Evolutionary conservation across 2,797 vertebrate genomes (phyloP).

Genomic region (Cygnus olor): DNA sequence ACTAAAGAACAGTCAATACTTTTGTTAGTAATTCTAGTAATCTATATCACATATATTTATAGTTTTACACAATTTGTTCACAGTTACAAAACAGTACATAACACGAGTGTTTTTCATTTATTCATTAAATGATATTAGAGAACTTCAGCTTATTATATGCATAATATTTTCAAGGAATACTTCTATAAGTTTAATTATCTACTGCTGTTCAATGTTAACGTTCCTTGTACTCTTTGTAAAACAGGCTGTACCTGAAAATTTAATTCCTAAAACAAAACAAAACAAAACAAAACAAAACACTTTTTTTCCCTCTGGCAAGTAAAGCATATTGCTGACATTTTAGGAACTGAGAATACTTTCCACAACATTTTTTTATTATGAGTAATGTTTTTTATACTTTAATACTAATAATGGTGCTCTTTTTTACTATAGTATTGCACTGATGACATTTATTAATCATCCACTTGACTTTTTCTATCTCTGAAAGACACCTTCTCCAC

Average conservation of each 20-base stretch:
- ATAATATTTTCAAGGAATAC: neutral
- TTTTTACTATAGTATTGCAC: neutral
- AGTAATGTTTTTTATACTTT: neutral
- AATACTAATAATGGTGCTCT: accelerated
- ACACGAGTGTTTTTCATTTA: neutral
- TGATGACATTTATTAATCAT: neutral
- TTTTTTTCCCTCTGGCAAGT: neutral
- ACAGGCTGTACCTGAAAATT: neutral
- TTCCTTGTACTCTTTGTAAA: neutral
- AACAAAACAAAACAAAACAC: neutral
- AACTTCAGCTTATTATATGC: neutral
- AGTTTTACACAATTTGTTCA: neutral
- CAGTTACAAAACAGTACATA: neutral
- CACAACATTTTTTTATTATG: accelerated
- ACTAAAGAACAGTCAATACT: neutral
- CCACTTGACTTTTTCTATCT: neutral
- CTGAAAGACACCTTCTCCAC: neutral
- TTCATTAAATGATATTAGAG: neutral
- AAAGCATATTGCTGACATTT: neutral
- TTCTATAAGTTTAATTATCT: neutral
- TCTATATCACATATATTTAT: neutral
- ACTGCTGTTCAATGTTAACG: neutral
- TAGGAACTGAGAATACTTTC: neutral
- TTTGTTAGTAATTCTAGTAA: neutral
- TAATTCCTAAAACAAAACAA: neutral